phyloP scores from a whole-genome alignment of 35 echinoderm and acorn worm genomes.

The Stichopus chloronotus region DNA sequence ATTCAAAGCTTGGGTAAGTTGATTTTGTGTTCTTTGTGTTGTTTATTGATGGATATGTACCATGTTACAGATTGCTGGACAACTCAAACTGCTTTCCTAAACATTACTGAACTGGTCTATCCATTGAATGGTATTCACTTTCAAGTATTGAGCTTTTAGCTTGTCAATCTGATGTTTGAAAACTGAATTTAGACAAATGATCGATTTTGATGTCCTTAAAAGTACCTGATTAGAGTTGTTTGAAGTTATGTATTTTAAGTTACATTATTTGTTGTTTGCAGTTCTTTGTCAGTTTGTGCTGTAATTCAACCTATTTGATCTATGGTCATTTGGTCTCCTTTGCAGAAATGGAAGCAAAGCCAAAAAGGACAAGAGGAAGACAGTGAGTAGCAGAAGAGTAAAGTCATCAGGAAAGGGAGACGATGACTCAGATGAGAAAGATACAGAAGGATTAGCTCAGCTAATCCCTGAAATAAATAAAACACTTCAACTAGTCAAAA shows the following conservation, averaged over 20 bases:
- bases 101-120: no score
- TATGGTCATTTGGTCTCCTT: neutral
- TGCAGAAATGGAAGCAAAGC: conserved; percentile 44
- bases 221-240: no score
- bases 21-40: conserved; percentile 6
- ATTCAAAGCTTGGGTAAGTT: conserved; percentile 92
- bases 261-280: no score
- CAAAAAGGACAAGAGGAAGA: conserved; percentile 71
- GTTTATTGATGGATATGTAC: neutral
- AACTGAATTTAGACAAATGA: no score
- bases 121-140: neutral
- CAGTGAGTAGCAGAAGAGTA: conserved; percentile 2
- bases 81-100: no score
- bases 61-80: neutral
- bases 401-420: conserved; percentile 60
- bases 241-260: no score
- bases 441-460: conserved; percentile 87
- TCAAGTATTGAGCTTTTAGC: no score
- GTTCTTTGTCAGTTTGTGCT: no score
- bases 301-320: no score
- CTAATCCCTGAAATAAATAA: conserved; percentile 94
- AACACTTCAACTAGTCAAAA: conserved; percentile 82
- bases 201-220: no score
- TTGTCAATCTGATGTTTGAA: no score
- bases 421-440: conserved; percentile 83